Base-by-base conservation (phyloP, 1,140 invertebrate genomes). In the Cotesia typhae region DNA sequence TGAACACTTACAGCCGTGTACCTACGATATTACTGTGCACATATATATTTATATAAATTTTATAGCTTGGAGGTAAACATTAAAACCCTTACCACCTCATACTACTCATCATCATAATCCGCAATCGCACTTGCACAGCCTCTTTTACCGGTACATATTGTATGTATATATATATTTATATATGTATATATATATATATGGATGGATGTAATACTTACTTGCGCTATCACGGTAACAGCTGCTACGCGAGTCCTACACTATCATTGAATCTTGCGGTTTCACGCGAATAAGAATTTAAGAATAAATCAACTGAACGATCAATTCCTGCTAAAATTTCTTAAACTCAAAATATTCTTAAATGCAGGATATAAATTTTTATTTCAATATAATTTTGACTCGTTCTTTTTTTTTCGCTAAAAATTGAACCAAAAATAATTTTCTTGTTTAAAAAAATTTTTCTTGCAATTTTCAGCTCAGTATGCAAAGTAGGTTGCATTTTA, bases 141-240 rank as follows among this genome's bases (percentile, higher is more conserved):
- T 71, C 68, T 70, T 67, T 61, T 67, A 61, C 10, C 41, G 6
- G 10, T 47, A 47, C 2, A 47, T 47, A 47, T 47, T 47, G 10
- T 47, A 47, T 47, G 10, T 6, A 41, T 47, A 47, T 47, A 47
- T 47, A 47, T 6, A 4, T 41, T 3, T 41, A 41, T 41, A 41
- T 7, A 7, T 47, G 5, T 47, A 7, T 10, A 47, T 47, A 47
- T 10, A 47, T 47, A 47, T 28, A 2, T 28, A 28, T 28, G 28
- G 28, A 28, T 28, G 10, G 10, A 47, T 47, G 10, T 47, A 47
- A 47, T 47, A 47, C 41, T 47, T 47, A 47, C 41, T 47, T 53
- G 53, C 70, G 51, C 73, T 74, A 73, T 77, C 71, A 73, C 70
- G 75, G 70, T 60, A 76, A 76, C 75, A 76, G 75, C 75, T 76